Evolutionary conservation across 2,888 invertebrate species (phyloP).

Genomic region (Noctua fimbriata): DNA sequence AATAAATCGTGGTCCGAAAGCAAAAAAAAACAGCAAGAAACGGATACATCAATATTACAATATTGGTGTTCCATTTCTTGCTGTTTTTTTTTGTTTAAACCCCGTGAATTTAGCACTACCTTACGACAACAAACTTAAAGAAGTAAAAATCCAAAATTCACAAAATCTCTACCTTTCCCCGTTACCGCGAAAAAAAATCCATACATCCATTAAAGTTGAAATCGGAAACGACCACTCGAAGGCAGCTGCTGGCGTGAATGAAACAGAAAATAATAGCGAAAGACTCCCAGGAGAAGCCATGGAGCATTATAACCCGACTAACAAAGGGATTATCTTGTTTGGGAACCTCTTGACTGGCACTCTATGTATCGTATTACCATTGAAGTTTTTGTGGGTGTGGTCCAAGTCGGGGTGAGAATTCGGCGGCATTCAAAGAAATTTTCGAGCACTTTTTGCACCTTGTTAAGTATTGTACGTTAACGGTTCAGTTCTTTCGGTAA

Average conservation of each 20-base stretch:
- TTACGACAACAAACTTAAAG: constrained; percentile 35
- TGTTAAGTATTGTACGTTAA: constrained; percentile 72
- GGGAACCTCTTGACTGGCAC: constrained; percentile 89
- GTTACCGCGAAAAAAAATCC: constrained; percentile 78
- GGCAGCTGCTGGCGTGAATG: constrained; percentile 85
- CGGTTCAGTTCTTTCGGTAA: constrained; percentile 69
- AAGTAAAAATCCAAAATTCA: constrained; percentile 42
- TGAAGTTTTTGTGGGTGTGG: constrained; percentile 87
- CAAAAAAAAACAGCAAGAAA: constrained; percentile 23
- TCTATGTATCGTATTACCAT: constrained; percentile 87
- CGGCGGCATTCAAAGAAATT: constrained; percentile 77
- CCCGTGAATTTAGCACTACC: constrained; percentile 10
- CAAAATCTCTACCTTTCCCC: constrained; percentile 69
- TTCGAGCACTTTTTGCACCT: constrained; percentile 75
- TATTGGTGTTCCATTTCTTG: too few relatives aligned
- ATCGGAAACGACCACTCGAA: constrained; percentile 85
- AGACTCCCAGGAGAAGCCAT: constrained; percentile 81
- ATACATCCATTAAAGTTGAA: constrained; percentile 85
- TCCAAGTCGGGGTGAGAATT: constrained; percentile 82
- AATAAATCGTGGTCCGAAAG: neutral
- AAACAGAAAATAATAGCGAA: constrained; percentile 85
- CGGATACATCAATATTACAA: constrained; percentile 17
- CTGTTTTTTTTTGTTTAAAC: too few relatives aligned
- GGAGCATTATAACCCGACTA: constrained; percentile 83
- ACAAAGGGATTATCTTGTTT: constrained; percentile 90